A percentile compares a stretch with the other conserved stretches of the same genome.
Conservation (phyloP, 2,797 vertebrate genomes). For the Nannoperca australis region DNA sequence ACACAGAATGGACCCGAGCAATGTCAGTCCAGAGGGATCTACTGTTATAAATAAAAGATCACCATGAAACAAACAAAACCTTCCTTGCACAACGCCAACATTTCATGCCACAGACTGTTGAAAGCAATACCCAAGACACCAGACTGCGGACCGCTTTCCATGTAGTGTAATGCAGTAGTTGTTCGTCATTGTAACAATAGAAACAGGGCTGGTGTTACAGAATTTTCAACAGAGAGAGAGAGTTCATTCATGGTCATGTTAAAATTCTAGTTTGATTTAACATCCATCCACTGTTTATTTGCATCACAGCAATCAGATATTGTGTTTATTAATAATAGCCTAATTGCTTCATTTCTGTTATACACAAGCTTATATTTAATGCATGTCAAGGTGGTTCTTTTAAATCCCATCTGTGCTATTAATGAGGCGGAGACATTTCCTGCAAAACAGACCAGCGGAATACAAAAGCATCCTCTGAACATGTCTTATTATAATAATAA, state of each 20-base stretch:
- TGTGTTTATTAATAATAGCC: not conserved
- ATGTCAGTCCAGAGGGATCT: slow-evolving; percentile 42
- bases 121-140: slow-evolving; percentile 17
- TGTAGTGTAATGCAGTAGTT: not conserved
- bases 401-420: not conserved
- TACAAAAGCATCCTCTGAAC: slow-evolving; percentile 7
- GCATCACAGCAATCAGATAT: not conserved
- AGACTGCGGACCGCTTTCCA: not conserved
- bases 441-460: not conserved
- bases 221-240: not conserved
- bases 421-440: not conserved
- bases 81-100: slow-evolving; percentile 2
- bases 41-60: slow-evolving; percentile 66
- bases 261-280: not conserved
- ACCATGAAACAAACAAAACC: slow-evolving; percentile 27
- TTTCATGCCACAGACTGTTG: slow-evolving; percentile 4
- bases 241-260: not conserved
- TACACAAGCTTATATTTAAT: not conserved
- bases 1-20: slow-evolving; percentile 28
- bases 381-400: not conserved
- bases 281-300: not conserved
- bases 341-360: not conserved
- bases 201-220: not conserved
- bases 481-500: not conserved
- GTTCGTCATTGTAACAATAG: not conserved